Conservation (phyloP, 2,113 vertebrate genomes). For the Apodemus sylvaticus region DNA sequence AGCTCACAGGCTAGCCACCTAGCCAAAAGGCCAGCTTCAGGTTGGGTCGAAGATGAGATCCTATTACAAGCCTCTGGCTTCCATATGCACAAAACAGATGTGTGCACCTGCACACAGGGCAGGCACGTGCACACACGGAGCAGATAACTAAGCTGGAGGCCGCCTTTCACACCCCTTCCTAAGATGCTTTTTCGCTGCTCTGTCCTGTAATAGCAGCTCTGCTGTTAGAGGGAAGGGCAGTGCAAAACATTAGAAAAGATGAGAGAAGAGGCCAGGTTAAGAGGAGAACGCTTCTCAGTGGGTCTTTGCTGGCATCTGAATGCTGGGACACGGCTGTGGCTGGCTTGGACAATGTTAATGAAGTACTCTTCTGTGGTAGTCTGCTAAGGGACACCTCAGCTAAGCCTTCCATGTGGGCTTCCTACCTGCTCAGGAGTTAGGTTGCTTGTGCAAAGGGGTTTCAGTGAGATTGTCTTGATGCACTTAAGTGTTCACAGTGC, state of each 20-base stretch:
- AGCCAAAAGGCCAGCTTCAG: background rate
- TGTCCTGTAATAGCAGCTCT: background rate
- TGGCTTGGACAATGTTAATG: background rate
- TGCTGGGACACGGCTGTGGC: background rate
- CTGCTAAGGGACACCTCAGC: background rate
- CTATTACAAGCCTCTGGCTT: background rate
- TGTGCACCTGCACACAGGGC: too few relatives aligned
- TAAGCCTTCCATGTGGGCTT: background rate
- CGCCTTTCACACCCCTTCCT: background rate
- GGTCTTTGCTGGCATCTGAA: background rate
- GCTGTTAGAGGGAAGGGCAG: background rate
- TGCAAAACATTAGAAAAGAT: background rate
- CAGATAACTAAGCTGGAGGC: background rate
- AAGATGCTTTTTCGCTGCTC: background rate
- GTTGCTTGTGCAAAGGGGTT: background rate
- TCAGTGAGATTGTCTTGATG: background rate
- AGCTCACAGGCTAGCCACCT: background rate
- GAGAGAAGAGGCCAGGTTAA: background rate
- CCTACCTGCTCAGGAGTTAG: background rate
- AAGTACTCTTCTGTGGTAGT: background rate
- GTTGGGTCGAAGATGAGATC: background rate
- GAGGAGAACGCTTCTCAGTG: background rate
- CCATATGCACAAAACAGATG: background rate
- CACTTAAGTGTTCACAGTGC: background rate
- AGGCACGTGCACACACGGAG: too few relatives aligned